Base-by-base conservation (phyloP, 92 coral and sea anemone genomes). In the Umimayanthus chanpuru region DNA sequence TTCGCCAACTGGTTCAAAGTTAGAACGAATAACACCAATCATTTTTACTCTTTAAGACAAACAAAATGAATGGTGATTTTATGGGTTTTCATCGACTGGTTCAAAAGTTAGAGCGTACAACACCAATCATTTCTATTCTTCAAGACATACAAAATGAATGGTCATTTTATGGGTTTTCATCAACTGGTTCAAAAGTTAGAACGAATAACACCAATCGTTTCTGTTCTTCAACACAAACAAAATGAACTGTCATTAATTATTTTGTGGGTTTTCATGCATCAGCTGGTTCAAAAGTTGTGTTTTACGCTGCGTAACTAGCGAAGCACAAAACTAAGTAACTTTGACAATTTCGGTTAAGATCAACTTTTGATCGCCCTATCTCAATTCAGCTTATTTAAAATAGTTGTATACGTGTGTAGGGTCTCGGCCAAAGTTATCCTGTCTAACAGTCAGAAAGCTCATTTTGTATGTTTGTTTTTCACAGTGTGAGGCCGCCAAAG, bases 401-500 rank as follows among this genome's bases (percentile, higher is more conserved):
- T 41, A 41, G 44, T 5, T 41, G 44, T 53, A 12, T 11, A 53
- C 58, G 58, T 53, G 11, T 53, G 58, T 11, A 14, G 58, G 18
- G 58, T 53, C 18, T 53, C 58, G 18, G 3, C 58, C 58, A 3
- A 53, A 2, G 18, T 53, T 2, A 4, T 53, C 21, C 5, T 61
- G 68, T 61, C 0, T 20, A 20, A 20, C 68, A 20, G 25, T 61
- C 26, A 53, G 39, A 70, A 16, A 3, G 9, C 44, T 73, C 74
- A 50, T 7, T 81, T 43, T 8, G 40, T 8, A 21, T 64, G 16
- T 30, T 66, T 66, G 29, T 58, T 25, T 41, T 5, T 79, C 43
- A 15, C 68, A 95, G 99, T 82, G 99, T 97, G 66, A 91, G 99
- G 77, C 99, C 99, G 43, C 98, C 98, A 39, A 97, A 97, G 92